These are phyloP conservation scores for Ptilodon capucinus DNA, from an alignment of 2,888 invertebrate species.

Conservation along the genomic window DNA sequence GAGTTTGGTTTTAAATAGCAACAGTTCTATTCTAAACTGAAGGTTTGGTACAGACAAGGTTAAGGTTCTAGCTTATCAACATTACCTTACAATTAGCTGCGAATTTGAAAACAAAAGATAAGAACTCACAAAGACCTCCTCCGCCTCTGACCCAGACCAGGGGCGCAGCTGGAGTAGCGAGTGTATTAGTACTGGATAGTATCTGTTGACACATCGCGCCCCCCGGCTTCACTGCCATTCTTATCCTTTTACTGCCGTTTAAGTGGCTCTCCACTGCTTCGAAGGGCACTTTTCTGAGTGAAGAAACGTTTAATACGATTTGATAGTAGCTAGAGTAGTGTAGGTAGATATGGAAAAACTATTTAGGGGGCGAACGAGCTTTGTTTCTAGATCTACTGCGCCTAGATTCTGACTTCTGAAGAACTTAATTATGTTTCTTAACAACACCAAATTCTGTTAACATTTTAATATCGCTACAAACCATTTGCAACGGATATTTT, in stretches of 20 bases:
- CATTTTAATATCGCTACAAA: too few relatives aligned
- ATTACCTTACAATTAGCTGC: background rate
- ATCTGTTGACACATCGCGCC: conserved; percentile 49
- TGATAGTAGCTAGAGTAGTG: conserved; percentile 13
- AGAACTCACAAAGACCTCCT: background rate
- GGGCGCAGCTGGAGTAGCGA: conserved; percentile 30
- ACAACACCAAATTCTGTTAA: too few relatives aligned
- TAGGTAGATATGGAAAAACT: background rate
- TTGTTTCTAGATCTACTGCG: too few relatives aligned
- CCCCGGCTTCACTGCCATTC: conserved; percentile 32
- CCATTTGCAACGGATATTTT: too few relatives aligned
- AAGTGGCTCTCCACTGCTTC: conserved; percentile 36
- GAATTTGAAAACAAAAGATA: background rate
- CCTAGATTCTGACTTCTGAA: too few relatives aligned
- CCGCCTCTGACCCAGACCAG: conserved; percentile 9
- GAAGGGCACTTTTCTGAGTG: conserved; percentile 17
- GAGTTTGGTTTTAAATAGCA: too few relatives aligned
- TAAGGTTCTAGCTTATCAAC: too few relatives aligned
- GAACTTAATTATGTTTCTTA: too few relatives aligned
- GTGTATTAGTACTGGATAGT: conserved; percentile 42
- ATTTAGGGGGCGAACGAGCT: too few relatives aligned
- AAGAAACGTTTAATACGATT: conserved; percentile 19
- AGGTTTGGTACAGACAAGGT: too few relatives aligned
- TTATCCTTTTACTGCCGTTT: conserved; percentile 47
- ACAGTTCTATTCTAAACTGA: too few relatives aligned